These are phyloP conservation scores for Drosophila setosimentum DNA, from an alignment of 2,888 invertebrate species.

Conservation along the genomic window DNA sequence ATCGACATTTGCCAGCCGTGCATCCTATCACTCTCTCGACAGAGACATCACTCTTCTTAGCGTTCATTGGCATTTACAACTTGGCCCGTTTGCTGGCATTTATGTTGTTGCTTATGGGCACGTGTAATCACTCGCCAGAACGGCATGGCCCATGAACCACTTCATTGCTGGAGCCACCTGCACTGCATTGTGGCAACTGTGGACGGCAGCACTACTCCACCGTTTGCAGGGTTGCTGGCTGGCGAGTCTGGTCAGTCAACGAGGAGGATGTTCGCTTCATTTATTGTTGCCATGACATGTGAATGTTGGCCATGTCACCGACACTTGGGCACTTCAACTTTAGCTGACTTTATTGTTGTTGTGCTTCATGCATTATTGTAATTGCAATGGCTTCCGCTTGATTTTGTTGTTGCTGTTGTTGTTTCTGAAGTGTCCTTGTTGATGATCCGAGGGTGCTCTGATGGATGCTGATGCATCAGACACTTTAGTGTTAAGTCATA, in stretches of 20 bases:
- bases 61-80: conserved; percentile 50
- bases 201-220: neutral
- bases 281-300: conserved; percentile 53
- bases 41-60: neutral
- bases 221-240: neutral
- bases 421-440: conserved; percentile 48
- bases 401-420: conserved; percentile 17
- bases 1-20: neutral
- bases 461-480: conserved; percentile 66
- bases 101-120: conserved; percentile 71
- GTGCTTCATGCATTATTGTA: conserved; percentile 59
- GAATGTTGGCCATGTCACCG: conserved; percentile 39
- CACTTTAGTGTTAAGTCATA: conserved; percentile 54
- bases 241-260: conserved; percentile 35
- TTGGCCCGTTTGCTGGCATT: conserved; percentile 35
- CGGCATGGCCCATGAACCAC: conserved; percentile 63
- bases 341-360: conserved; percentile 44
- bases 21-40: neutral
- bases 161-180: conserved; percentile 46
- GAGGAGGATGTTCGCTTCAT: conserved; percentile 52
- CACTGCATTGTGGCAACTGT: conserved; percentile 15
- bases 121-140: conserved; percentile 69
- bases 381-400: conserved; percentile 48
- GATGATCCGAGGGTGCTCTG: conserved; percentile 54
- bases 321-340: conserved; percentile 50